These are phyloP conservation scores for Entomobrya multifasciata DNA, from an alignment of 2,888 invertebrate genomes.

Conservation along the genomic window DNA sequence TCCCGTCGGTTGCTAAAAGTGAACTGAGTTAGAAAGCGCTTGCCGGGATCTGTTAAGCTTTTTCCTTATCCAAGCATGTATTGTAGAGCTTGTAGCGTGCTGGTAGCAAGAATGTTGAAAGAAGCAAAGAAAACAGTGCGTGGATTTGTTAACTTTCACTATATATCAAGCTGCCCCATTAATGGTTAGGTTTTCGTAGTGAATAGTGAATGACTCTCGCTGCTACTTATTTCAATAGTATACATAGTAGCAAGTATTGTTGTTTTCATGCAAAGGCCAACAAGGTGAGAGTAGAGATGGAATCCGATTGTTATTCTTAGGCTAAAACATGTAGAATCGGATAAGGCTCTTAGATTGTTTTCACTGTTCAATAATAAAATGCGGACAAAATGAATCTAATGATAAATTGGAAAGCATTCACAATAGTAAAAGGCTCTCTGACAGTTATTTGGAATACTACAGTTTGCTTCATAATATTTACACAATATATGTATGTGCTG, in stretches of 20 bases:
- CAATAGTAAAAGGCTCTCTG: too few species aligned
- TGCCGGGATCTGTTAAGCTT: constrained; percentile 38
- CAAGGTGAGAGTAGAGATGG: background rate
- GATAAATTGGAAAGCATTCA: too few species aligned
- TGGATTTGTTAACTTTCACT: background rate
- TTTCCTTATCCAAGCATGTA: background rate
- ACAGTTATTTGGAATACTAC: too few species aligned
- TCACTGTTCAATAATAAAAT: background rate
- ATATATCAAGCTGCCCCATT: constrained; percentile 43
- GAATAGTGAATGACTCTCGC: background rate
- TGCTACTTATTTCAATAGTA: background rate
- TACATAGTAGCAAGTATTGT: background rate
- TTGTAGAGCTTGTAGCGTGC: too few species aligned
- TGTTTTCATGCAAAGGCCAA: background rate
- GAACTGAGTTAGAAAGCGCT: constrained; percentile 46
- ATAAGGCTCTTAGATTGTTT: too few species aligned
- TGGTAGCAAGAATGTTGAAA: background rate
- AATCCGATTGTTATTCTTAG: too few species aligned
- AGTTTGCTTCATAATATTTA: too few species aligned
- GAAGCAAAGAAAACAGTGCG: background rate
- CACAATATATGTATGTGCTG: too few species aligned
- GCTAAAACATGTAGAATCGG: too few species aligned
- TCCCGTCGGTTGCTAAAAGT: constrained; percentile 56
- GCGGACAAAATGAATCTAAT: background rate
- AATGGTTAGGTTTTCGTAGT: constrained; percentile 22